A percentile compares a stretch with the other conserved stretches of the same genome.
These are phyloP conservation scores for Atrina japonica DNA, from an alignment of 2,888 invertebrate genomes.

Conservation along the genomic window DNA sequence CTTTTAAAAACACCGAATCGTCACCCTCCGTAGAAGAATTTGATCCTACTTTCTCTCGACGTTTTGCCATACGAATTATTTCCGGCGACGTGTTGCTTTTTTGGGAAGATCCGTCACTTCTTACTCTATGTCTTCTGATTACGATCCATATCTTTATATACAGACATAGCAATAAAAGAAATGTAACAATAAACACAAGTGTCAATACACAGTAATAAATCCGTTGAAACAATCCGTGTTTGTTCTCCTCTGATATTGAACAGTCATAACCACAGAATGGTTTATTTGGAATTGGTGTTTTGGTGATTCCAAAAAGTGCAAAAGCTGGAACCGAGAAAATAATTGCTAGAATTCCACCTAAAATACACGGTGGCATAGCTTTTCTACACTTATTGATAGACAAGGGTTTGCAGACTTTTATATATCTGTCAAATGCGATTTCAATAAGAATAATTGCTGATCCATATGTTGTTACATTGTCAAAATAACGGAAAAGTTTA, in stretches of 20 bases:
- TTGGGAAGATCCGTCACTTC: constrained; percentile 24
- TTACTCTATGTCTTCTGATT: constrained; percentile 27
- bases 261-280: constrained; percentile 40
- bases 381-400: background rate
- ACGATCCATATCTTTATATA: constrained; percentile 42
- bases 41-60: background rate
- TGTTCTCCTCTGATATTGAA: constrained; percentile 35
- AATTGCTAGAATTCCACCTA: constrained; percentile 20
- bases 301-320: constrained; percentile 38
- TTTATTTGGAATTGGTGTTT: background rate
- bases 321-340: constrained; percentile 26
- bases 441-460: constrained; percentile 40
- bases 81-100: background rate
- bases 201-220: constrained; percentile 29
- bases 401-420: constrained; percentile 42
- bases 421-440: constrained; percentile 44
- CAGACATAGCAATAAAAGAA: constrained; percentile 23
- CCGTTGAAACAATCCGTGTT: constrained; percentile 22
- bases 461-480: constrained; percentile 32
- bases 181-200: constrained; percentile 25
- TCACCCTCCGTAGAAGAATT: constrained; percentile 31
- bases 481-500: constrained; percentile 41
- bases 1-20: constrained; percentile 23
- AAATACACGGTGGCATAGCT: constrained; percentile 31
- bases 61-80: background rate